Percentiles rank a stretch among this genome's conserved stretches.
These are phyloP conservation scores for Zaprionus obscuricornis DNA, from an alignment of 2,888 invertebrate species.

Conservation along the genomic window DNA sequence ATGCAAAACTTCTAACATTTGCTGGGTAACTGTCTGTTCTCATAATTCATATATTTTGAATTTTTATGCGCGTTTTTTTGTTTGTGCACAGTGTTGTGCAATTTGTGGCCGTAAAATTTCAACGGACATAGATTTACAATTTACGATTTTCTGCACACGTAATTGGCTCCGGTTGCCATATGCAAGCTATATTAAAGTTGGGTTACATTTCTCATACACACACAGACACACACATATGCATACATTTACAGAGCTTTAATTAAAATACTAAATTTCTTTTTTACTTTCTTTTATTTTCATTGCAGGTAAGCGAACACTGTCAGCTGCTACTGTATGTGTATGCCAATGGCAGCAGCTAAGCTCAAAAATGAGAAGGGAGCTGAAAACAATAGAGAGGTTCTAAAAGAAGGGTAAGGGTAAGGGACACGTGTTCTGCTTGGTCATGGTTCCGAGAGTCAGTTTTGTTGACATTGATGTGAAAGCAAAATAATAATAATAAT, in stretches of 20 bases:
- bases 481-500: no score
- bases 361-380: no score
- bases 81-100: conserved; percentile 50
- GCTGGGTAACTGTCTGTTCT: no score
- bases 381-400: no score
- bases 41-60: conserved; percentile 11
- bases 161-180: conserved; percentile 55
- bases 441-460: conserved; percentile 14
- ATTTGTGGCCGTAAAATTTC: conserved; percentile 53
- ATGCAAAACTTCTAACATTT: no score
- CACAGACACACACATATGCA: no score
- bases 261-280: conserved; percentile 36
- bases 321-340: conserved; percentile 39
- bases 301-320: conserved; percentile 56
- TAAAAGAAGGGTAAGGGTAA: no score
- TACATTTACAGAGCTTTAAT: no score
- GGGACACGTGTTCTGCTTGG: conserved; percentile 51
- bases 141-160: conserved; percentile 52
- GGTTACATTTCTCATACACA: background rate
- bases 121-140: conserved; percentile 52
- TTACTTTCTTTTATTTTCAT: conserved; percentile 23
- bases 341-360: no score
- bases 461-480: conserved; percentile 33
- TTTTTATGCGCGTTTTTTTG: conserved; percentile 3
- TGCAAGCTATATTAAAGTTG: conserved; percentile 43